Evolutionary conservation across 1,140 invertebrate genomes (phyloP).

Genomic region (Drosophila miranda): DNA sequence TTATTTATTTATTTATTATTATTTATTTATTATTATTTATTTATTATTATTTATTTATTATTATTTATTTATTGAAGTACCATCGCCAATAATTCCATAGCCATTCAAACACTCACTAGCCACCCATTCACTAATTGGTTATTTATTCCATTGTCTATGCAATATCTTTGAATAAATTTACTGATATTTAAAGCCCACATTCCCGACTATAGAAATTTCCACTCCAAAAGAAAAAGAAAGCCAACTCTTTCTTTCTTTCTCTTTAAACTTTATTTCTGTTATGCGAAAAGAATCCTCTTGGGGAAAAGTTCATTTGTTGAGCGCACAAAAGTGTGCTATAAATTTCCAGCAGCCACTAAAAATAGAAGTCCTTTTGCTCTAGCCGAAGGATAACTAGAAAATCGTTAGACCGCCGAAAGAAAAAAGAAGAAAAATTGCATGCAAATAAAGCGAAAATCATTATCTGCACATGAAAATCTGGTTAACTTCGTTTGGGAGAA

Average conservation of each 20-base stretch:
- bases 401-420: constrained; percentile 22
- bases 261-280: constrained; percentile 9
- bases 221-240: neutral
- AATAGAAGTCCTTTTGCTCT: constrained; percentile 3
- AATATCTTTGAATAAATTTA: too few species aligned
- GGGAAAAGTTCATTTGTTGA: constrained; percentile 42
- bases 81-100: too few species aligned
- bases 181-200: too few species aligned
- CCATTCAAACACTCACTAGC: too few species aligned
- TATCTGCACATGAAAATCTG: constrained; percentile 73
- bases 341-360: constrained; percentile 46
- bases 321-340: constrained; percentile 48
- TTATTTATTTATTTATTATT: too few species aligned
- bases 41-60: too few species aligned
- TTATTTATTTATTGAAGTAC: neutral
- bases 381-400: constrained; percentile 12
- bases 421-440: constrained; percentile 37
- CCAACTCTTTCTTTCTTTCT: neutral
- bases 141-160: too few species aligned
- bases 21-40: too few species aligned
- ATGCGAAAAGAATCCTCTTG: constrained; percentile 7
- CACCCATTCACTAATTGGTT: too few species aligned
- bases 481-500: constrained; percentile 66
- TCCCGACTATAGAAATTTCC: too few species aligned
- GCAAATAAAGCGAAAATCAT: constrained; percentile 78